phyloP scores from a whole-genome alignment of 2,113 vertebrate species.

The Pseudorasbora parva region DNA sequence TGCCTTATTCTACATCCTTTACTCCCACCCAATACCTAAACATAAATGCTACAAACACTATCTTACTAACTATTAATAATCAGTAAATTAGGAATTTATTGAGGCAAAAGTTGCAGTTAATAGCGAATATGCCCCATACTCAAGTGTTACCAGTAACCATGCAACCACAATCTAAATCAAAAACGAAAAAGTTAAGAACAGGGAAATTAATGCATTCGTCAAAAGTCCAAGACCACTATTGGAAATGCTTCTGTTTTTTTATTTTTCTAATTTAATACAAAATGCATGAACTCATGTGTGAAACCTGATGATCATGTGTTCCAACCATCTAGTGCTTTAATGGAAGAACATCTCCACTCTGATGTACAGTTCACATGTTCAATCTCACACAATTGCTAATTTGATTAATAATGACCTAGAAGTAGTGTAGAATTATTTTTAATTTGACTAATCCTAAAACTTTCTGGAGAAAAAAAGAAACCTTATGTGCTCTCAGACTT shows the following conservation, averaged over 20 bases:
- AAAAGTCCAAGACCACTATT: too few relatives aligned
- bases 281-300: background rate
- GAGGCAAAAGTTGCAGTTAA: too few relatives aligned
- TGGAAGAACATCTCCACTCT: too few relatives aligned
- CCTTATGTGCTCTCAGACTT: background rate
- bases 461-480: background rate
- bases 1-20: too few relatives aligned
- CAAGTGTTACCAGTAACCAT: too few relatives aligned
- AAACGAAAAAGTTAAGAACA: background rate
- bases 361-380: background rate
- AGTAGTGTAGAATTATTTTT: background rate
- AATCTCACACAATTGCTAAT: background rate
- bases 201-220: background rate
- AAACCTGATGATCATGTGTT: background rate
- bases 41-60: too few relatives aligned
- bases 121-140: too few relatives aligned
- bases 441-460: background rate
- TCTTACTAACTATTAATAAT: too few relatives aligned
- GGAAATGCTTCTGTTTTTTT: too few relatives aligned
- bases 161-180: background rate
- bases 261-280: too few relatives aligned
- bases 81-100: too few relatives aligned
- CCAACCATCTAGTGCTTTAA: background rate
- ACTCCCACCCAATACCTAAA: too few relatives aligned
- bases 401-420: background rate